Evolutionary conservation across 1,140 invertebrate genomes (phyloP).

Genomic region (Berghia stephanieae): DNA sequence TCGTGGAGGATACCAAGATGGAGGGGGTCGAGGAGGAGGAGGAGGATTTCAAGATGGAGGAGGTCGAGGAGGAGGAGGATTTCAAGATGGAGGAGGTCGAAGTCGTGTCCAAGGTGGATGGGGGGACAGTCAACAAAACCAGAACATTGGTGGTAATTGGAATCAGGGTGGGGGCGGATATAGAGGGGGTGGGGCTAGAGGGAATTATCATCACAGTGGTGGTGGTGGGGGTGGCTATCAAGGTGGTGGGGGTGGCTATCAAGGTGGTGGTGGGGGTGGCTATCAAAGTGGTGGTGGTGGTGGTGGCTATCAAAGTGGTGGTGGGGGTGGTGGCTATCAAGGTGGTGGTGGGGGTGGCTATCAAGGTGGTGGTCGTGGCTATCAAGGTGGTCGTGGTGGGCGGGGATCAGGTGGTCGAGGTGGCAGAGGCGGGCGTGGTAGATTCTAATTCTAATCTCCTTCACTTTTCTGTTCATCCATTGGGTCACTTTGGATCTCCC

Average conservation of each 20-base stretch:
- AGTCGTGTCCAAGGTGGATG: constrained; percentile 50
- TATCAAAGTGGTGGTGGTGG: background rate
- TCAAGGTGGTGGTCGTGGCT: background rate
- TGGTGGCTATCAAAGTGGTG: background rate
- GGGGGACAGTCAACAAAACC: constrained; percentile 47
- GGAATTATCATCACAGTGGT: constrained; percentile 28
- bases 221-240: constrained; percentile 34
- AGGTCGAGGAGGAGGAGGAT: constrained; percentile 29
- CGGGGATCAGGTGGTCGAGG: background rate
- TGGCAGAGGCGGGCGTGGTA: background rate
- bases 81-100: constrained; percentile 31
- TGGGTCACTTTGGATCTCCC: no score
- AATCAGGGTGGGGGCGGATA: constrained; percentile 44
- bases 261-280: constrained; percentile 29
- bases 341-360: background rate
- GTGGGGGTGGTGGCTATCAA: background rate
- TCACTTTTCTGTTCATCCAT: no score
- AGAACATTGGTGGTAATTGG: constrained; percentile 56
- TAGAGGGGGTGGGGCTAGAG: constrained; percentile 29
- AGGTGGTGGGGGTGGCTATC: constrained; percentile 21
- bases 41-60: constrained; percentile 33
- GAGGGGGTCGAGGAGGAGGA: constrained; percentile 36
- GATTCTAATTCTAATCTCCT: no score
- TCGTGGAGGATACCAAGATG: constrained; percentile 38
- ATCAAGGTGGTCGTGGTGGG: background rate